A percentile compares a stretch with the other conserved stretches of the same genome.
These are phyloP conservation scores for Drosophila robusta DNA, from an alignment of 2,888 invertebrate species.

Conservation along the genomic window DNA sequence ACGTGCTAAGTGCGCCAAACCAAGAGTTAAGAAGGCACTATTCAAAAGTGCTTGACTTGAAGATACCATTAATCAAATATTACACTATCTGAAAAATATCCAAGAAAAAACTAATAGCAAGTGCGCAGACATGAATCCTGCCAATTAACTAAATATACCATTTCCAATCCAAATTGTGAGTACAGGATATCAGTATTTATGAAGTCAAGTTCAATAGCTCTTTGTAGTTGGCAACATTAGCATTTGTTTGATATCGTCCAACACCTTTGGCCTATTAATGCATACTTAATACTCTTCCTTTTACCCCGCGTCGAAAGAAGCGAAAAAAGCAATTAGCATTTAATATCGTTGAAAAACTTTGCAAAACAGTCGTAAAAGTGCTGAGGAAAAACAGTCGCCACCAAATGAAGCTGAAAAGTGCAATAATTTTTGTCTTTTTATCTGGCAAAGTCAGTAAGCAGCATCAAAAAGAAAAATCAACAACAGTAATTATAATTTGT, in stretches of 20 bases:
- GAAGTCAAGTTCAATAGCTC: slow-evolving; percentile 19
- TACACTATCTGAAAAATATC: slow-evolving; percentile 36
- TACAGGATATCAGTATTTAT: not conserved
- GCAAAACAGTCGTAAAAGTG: slow-evolving; percentile 33
- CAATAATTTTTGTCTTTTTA: slow-evolving; percentile 58
- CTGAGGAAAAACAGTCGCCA: slow-evolving; percentile 9
- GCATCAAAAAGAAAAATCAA: slow-evolving; percentile 26
- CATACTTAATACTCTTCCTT: slow-evolving; percentile 10
- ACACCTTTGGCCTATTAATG: slow-evolving; percentile 38
- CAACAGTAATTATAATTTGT: slow-evolving; percentile 44
- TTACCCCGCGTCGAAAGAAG: not conserved
- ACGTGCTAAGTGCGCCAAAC: slow-evolving; percentile 38
- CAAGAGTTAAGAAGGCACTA: not conserved
- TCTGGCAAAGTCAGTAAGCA: slow-evolving; percentile 30
- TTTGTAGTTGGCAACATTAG: slow-evolving; percentile 32
- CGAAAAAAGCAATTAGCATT: slow-evolving; percentile 47
- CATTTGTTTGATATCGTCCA: slow-evolving; percentile 8
- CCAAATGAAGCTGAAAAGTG: slow-evolving; percentile 53
- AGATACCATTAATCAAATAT: not conserved
- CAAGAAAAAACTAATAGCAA: not conserved
- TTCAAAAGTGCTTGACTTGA: not conserved
- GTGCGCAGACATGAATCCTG: too few species aligned
- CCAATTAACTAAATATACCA: not conserved
- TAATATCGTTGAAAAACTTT: slow-evolving; percentile 49
- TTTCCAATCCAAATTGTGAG: not conserved